phyloP scores from a whole-genome alignment of 2,113 vertebrate species.

The Centropus bengalensis region DNA sequence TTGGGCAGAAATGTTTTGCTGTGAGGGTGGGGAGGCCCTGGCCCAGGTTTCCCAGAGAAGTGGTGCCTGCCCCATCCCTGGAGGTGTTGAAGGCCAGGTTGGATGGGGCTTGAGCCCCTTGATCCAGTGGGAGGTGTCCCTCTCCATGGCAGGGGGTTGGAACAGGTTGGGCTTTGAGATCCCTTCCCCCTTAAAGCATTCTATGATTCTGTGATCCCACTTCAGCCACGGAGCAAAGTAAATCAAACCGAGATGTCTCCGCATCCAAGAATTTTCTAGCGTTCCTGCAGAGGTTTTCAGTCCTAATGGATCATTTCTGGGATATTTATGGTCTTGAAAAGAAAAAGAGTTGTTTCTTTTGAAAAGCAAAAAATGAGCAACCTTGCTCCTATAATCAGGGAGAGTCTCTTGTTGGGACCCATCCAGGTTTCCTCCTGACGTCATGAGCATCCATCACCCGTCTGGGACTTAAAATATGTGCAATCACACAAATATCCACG shows the following conservation, averaged over 20 bases:
- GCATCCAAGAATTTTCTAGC: neutral
- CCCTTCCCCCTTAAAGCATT: too few species aligned
- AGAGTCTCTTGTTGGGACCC: neutral
- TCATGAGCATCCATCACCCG: neutral
- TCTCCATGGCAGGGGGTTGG: too few species aligned
- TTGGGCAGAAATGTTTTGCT: too few species aligned
- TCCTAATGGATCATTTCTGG: neutral
- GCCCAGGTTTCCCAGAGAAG: too few species aligned
- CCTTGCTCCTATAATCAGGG: neutral
- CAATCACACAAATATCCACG: neutral
- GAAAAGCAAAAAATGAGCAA: neutral
- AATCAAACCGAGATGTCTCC: accelerated
- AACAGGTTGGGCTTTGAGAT: too few species aligned
- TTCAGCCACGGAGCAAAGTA: neutral
- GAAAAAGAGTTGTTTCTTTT: neutral
- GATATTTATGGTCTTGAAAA: neutral
- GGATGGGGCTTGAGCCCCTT: too few species aligned
- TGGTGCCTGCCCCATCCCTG: too few species aligned
- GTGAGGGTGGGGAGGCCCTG: too few species aligned
- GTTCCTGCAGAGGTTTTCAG: neutral
- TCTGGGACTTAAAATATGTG: neutral
- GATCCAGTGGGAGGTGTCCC: too few species aligned
- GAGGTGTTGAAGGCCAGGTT: too few species aligned
- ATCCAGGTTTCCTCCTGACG: neutral
- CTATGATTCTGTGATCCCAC: too few species aligned